Conservation (phyloP, 1,140 invertebrate genomes). For the Drosophila paulistorum region DNA sequence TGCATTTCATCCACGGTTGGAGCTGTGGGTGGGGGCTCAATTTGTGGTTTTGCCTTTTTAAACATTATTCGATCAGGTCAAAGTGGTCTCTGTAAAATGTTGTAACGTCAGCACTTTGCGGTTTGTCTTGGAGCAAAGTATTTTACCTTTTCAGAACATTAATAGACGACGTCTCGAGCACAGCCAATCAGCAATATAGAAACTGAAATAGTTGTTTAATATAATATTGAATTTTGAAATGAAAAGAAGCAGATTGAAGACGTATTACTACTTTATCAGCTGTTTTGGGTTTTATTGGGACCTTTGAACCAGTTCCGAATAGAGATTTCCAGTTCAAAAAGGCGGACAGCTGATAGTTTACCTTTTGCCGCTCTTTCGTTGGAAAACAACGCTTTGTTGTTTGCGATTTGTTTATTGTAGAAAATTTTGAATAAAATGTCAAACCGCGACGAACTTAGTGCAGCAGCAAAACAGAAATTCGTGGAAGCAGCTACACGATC, state of each 20-base stretch:
- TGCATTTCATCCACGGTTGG: constrained; percentile 66
- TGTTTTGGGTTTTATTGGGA: not conserved
- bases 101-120: not conserved
- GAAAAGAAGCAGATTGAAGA: not conserved
- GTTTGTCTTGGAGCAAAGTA: not conserved
- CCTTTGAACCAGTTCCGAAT: not conserved
- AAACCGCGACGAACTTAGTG: constrained; percentile 56
- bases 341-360: not conserved
- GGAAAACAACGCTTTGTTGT: not conserved
- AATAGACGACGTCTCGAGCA: not conserved
- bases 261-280: not conserved
- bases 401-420: not conserved
- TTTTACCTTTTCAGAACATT: not conserved
- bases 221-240: not conserved
- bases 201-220: not conserved
- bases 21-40: constrained; percentile 55
- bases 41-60: constrained; percentile 64
- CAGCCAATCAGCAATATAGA: not conserved
- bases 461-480: constrained; percentile 68
- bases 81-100: not conserved
- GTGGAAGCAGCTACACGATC: constrained; percentile 66
- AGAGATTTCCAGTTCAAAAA: not conserved
- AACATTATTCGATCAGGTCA: constrained; percentile 50
- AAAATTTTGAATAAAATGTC: constrained; percentile 49
- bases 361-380: constrained; percentile 10